phyloP scores from a whole-genome alignment of 2,113 vertebrate species.

The Seriola quinqueradiata region DNA sequence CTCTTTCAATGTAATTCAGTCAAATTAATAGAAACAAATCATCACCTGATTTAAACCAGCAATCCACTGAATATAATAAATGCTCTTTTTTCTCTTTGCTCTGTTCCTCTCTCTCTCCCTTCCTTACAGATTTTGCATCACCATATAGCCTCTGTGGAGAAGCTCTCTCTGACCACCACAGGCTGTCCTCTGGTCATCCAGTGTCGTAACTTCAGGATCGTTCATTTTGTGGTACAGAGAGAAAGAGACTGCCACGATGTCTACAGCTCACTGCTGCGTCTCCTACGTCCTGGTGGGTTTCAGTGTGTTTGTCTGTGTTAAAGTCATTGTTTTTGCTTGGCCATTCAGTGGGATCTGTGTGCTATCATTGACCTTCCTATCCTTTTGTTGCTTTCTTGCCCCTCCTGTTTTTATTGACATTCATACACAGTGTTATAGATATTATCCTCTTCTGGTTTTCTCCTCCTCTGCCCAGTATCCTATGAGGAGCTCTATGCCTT shows the following conservation, averaged over 20 bases:
- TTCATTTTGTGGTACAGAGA: slow-evolving; percentile 94
- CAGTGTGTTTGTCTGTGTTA: not conserved
- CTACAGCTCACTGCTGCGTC: slow-evolving; percentile 95
- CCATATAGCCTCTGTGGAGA: slow-evolving; percentile 95
- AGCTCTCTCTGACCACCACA: slow-evolving; percentile 93
- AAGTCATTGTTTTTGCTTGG: slow-evolving; percentile 3
- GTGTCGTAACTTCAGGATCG: slow-evolving; percentile 95
- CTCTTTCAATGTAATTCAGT: not conserved
- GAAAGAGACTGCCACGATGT: slow-evolving; percentile 98
- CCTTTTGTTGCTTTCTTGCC: not conserved
- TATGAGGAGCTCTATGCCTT: slow-evolving; percentile 97
- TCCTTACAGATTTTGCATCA: slow-evolving; percentile 94
- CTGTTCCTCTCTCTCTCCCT: not conserved
- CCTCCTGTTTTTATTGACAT: not conserved
- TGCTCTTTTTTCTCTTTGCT: not conserved
- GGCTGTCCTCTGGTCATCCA: slow-evolving; percentile 97
- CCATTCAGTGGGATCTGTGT: not conserved
- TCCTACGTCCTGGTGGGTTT: slow-evolving; percentile 91
- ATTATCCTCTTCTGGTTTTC: not conserved
- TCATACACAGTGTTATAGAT: not conserved
- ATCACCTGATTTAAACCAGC: no score
- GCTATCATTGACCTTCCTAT: not conserved
- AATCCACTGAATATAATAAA: not conserved
- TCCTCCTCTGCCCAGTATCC: slow-evolving; percentile 78
- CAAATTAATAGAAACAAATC: not conserved